Percentiles rank a stretch among this genome's conserved stretches.
These are phyloP conservation scores for Colaptes auratus DNA, from an alignment of 2,113 vertebrate species.

Conservation along the genomic window DNA sequence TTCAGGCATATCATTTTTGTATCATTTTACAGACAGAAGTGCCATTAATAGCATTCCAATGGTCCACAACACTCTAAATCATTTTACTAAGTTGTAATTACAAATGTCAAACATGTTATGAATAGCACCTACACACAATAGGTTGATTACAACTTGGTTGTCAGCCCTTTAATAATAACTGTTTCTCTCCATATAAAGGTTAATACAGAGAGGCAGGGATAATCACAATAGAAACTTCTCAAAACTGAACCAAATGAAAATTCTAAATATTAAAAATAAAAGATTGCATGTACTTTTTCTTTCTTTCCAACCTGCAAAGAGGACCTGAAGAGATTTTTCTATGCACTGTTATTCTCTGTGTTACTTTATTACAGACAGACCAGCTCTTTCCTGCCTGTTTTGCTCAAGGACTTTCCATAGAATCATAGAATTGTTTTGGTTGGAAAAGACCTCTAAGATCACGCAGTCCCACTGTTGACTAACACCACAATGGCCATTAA, in stretches of 20 bases:
- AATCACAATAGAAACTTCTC: background rate
- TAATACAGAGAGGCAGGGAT: background rate
- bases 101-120: background rate
- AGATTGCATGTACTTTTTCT: background rate
- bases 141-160: background rate
- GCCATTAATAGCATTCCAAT: background rate
- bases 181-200: background rate
- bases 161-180: background rate
- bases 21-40: conserved; percentile 2
- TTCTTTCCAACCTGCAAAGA: background rate
- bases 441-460: too few relatives aligned
- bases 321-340: background rate
- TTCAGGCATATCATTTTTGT: background rate
- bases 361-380: background rate
- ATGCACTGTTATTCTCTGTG: background rate
- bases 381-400: background rate
- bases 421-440: too few relatives aligned
- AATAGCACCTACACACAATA: background rate
- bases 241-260: background rate
- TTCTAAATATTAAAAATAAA: background rate
- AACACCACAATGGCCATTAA: too few relatives aligned
- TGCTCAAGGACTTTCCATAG: background rate
- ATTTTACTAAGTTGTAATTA: background rate
- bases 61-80: background rate
- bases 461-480: too few relatives aligned